phyloP scores from a whole-genome alignment of 2,888 invertebrate genomes.

The Leptinotarsa juncta region DNA sequence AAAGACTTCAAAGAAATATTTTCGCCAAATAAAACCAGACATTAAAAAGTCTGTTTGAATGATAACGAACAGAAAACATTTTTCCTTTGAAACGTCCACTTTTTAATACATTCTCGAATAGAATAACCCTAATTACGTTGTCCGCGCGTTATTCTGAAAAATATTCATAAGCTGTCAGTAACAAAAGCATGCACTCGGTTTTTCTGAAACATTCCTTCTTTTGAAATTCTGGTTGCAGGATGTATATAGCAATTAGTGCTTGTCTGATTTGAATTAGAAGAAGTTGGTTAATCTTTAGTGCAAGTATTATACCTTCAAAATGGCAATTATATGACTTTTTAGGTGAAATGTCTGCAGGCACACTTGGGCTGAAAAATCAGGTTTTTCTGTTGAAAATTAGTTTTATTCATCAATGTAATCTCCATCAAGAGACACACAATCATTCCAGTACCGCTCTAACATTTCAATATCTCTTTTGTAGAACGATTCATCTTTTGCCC shows the following conservation, averaged over 20 bases:
- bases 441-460: too few species aligned
- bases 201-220: neutral
- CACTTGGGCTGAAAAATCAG: too few species aligned
- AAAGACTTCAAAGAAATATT: conserved; percentile 12
- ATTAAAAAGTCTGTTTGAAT: conserved; percentile 17
- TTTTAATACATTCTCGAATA: conserved; percentile 5
- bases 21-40: conserved; percentile 3
- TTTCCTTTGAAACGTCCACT: conserved; percentile 9
- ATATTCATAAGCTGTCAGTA: conserved; percentile 11
- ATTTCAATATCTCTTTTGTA: too few species aligned
- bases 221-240: neutral
- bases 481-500: too few species aligned
- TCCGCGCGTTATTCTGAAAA: conserved; percentile 14
- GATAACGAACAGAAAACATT: conserved; percentile 14
- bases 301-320: too few species aligned
- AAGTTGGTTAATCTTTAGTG: neutral
- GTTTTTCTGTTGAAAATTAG: too few species aligned
- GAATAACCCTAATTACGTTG: conserved; percentile 5
- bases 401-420: too few species aligned
- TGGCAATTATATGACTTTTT: too few species aligned
- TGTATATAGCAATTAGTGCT: neutral
- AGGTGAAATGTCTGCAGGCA: too few species aligned
- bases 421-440: too few species aligned
- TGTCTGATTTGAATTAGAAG: neutral
- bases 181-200: neutral